These are phyloP conservation scores for Myripristis jacobus DNA, from an alignment of 2,797 vertebrate species.

Conservation along the genomic window DNA sequence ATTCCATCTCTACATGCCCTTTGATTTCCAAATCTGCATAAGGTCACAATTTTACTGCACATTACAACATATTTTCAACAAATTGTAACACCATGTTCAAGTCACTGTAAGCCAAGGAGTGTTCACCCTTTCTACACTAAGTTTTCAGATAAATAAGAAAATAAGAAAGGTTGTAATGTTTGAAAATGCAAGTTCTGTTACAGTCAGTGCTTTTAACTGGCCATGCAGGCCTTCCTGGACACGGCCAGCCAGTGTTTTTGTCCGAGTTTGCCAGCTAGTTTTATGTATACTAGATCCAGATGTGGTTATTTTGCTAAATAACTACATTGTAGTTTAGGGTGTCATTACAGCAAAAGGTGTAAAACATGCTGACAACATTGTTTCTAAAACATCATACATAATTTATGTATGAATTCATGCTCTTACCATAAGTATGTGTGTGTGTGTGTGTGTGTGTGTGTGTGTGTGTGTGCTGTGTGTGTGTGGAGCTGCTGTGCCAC, in stretches of 20 bases:
- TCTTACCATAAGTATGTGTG: not conserved
- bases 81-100: conserved; percentile 25
- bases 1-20: conserved; percentile 10
- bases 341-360: not conserved
- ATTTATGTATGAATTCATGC: no score
- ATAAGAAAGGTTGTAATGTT: conserved; percentile 25
- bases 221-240: conserved; percentile 15
- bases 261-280: conserved; percentile 21
- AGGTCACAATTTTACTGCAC: conserved; percentile 48
- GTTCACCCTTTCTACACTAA: conserved; percentile 19
- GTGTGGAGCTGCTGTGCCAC: conserved; percentile 23
- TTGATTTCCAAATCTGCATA: conserved; percentile 45
- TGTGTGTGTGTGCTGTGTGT: not conserved
- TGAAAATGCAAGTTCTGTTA: conserved; percentile 33
- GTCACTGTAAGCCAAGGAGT: conserved; percentile 30
- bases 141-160: conserved; percentile 10
- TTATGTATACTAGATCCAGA: conserved; percentile 20
- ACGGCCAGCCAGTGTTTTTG: conserved; percentile 10
- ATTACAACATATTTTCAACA: conserved; percentile 48
- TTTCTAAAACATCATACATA: no score
- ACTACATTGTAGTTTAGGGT: no score
- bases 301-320: conserved; percentile 15
- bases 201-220: conserved; percentile 56
- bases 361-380: not conserved
- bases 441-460: not conserved